A percentile compares a stretch with the other conserved stretches of the same genome.
Conservation (phyloP, 2,797 vertebrate genomes). For the Pogoniulus pusillus region DNA sequence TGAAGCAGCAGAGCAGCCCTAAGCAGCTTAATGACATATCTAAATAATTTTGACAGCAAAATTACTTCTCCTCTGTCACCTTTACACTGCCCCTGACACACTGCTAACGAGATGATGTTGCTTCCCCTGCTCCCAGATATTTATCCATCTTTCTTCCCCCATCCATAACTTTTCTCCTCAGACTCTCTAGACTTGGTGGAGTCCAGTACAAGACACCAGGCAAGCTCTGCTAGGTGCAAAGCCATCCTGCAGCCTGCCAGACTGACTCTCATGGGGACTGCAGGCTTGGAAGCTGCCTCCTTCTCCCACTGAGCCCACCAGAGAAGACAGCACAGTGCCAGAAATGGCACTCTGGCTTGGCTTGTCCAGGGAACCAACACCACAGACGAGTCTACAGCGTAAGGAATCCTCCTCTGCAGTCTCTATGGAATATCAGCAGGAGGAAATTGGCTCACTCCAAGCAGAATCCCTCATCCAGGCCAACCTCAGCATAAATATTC, state of each 20-base stretch:
- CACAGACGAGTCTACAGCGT: accelerated
- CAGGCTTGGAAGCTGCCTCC: not conserved
- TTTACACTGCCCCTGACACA: constrained; percentile 66
- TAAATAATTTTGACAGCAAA: constrained; percentile 76
- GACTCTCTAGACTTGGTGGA: not conserved
- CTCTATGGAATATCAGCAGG: not conserved
- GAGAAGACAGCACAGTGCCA: not conserved
- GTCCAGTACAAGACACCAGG: not conserved
- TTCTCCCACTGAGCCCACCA: not conserved
- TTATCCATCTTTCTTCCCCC: not conserved
- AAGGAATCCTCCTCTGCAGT: not conserved
- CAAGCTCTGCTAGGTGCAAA: not conserved
- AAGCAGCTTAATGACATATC: constrained; percentile 72
- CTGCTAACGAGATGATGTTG: constrained; percentile 42
- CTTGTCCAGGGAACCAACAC: not conserved
- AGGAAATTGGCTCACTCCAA: not conserved
- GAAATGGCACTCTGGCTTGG: not conserved
- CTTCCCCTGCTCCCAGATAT: not conserved
- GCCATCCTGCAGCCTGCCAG: not conserved
- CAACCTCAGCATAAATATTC: not conserved
- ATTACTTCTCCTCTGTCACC: constrained; percentile 69
- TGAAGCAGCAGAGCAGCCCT: constrained; percentile 57
- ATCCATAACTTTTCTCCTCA: not conserved
- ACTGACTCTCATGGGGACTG: not conserved
- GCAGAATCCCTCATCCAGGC: not conserved